Base-by-base conservation (phyloP, 2,797 vertebrate species). In the Myotis planiceps region DNA sequence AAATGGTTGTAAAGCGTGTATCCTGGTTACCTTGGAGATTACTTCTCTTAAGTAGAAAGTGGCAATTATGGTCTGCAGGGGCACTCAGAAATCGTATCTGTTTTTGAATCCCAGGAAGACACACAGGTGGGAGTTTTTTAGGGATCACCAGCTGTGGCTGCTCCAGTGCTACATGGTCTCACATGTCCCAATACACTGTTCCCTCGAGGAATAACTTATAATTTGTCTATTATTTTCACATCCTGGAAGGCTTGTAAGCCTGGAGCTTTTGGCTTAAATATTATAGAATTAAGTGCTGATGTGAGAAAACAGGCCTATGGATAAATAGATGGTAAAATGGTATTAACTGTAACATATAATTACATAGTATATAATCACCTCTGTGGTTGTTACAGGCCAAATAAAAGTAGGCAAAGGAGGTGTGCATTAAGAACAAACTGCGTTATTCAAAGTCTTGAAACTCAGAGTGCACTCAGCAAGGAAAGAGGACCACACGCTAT, bases 291-390 rank as follows among this genome's bases (percentile, higher is more conserved):
- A 96, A 96, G 53, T 79, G 78, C 39, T 95, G 90, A 90, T 88
- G 95, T 96, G 71, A 93, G 97, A 97, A 58, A 97, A 98, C 71
- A 96, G 16, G 87, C 92, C 23, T 97, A 89, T 88, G 34, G 79
- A 82, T 94, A 92, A 98, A 94, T 82, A 97, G 96, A 94, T 80
- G 94, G 53, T 89, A 97, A 97, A 98, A 96, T 81, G 78, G 25
- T 42, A 96, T 96, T 97, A 97, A 97, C 86, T 80, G 71, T 80
- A 75, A 96, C 68, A 95, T 96, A 97, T 80, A 96, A 97, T 98
- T 98, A 98, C 74, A 79, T 37, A 92, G 81, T 25, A 83, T 97
- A 94, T 97, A 98, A 98, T 98, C 94, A 98, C 80, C 63, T 92
- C 89, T 94, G 97, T 96, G 81, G 97, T 96, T 96, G 87, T 95